A percentile compares a stretch with the other conserved stretches of the same genome.
Evolutionary conservation across 2,113 vertebrate species (phyloP).

Genomic region (Melanostigma gelatinosum): DNA sequence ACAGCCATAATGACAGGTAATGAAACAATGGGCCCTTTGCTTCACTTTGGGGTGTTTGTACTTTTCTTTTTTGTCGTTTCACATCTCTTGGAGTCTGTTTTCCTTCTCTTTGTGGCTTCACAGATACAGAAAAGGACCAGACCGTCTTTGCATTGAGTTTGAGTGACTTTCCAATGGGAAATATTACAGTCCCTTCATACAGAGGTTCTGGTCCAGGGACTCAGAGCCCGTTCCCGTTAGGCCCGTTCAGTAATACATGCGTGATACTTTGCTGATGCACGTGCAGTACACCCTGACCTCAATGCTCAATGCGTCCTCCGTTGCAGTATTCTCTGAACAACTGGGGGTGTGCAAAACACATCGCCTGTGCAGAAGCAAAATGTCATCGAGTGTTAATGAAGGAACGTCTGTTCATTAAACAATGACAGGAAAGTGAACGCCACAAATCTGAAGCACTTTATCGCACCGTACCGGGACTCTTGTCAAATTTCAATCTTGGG

Average conservation of each 20-base stretch:
- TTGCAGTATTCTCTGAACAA: background rate
- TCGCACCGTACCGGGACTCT: background rate
- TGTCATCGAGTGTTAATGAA: background rate
- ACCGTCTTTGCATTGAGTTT: background rate
- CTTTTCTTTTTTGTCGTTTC: slow-evolving; percentile 6
- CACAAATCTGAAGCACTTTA: background rate
- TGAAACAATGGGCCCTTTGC: background rate
- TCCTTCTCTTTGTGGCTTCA: background rate
- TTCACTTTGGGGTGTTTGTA: background rate
- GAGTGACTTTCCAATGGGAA: background rate
- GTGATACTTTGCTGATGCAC: background rate
- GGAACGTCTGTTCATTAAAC: background rate
- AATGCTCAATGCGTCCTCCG: background rate
- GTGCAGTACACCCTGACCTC: background rate
- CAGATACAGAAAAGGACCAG: background rate
- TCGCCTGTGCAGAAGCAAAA: background rate
- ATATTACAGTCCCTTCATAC: background rate
- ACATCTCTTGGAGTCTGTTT: background rate
- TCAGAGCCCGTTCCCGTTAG: background rate
- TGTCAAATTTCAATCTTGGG: background rate
- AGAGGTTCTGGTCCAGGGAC: background rate
- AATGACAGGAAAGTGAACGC: slow-evolving; percentile 3
- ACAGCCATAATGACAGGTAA: background rate
- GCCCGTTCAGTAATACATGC: background rate
- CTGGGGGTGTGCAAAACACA: background rate